Percentiles rank a stretch among this genome's conserved stretches.
These are phyloP conservation scores for Danaus melanippus DNA, from an alignment of 1,140 invertebrate species.

Conservation along the genomic window DNA sequence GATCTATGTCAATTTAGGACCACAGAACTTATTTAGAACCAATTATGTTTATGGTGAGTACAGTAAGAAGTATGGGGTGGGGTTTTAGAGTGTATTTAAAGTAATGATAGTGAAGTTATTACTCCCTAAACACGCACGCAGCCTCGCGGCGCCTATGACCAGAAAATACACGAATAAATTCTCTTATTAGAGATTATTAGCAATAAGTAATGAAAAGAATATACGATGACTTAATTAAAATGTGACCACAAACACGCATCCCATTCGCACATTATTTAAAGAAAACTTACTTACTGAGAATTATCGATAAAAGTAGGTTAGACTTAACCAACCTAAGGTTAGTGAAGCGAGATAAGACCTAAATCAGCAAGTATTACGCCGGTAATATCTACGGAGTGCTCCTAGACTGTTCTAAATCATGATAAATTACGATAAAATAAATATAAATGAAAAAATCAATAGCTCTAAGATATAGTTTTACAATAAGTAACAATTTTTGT, in stretches of 20 bases:
- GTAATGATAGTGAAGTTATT: conserved; percentile 15
- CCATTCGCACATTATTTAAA: conserved; percentile 57
- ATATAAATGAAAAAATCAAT: conserved; percentile 45
- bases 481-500: conserved; percentile 66
- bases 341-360: conserved; percentile 45
- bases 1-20: conserved; percentile 30
- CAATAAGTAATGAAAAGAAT: conserved; percentile 47
- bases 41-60: conserved; percentile 14
- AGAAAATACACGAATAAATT: conserved; percentile 62
- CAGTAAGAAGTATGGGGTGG: conserved; percentile 16
- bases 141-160: conserved; percentile 53
- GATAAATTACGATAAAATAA: conserved; percentile 52
- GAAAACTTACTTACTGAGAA: conserved; percentile 59
- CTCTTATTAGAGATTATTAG: conserved; percentile 46
- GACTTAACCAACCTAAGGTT: conserved; percentile 39
- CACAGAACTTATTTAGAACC: conserved; percentile 15
- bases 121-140: conserved; percentile 18
- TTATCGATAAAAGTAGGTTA: conserved; percentile 52
- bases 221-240: conserved; percentile 53
- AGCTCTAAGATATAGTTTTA: conserved; percentile 51
- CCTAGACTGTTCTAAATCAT: conserved; percentile 41
- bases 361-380: conserved; percentile 45
- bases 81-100: conserved; percentile 14
- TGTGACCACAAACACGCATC: conserved; percentile 55
- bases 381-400: conserved; percentile 43